These are phyloP conservation scores for Pachliopta kotzebuea DNA, from an alignment of 2,888 invertebrate species.

Conservation along the genomic window DNA sequence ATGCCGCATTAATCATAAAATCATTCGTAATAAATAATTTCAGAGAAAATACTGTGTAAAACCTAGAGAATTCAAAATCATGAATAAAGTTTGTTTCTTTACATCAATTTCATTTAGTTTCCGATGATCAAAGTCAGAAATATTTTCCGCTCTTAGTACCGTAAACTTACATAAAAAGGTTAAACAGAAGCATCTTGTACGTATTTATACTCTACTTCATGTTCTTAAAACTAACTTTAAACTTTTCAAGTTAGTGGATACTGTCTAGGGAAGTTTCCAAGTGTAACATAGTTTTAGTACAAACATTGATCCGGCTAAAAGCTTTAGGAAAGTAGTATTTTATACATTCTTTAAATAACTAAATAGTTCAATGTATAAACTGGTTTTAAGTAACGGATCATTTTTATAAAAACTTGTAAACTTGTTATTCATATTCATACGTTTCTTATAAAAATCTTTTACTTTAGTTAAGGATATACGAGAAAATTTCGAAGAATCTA, in stretches of 20 bases:
- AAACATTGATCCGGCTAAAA: conserved; percentile 35
- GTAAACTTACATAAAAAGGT: conserved; percentile 9
- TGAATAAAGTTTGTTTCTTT: too few species aligned
- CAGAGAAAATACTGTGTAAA: too few species aligned
- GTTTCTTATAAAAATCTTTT: too few species aligned
- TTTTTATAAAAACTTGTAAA: too few species aligned
- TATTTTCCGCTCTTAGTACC: neutral
- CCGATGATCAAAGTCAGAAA: neutral
- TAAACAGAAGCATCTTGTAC: conserved; percentile 1
- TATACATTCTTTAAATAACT: conserved; percentile 9
- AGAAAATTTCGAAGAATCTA: too few species aligned
- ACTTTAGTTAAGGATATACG: too few species aligned
- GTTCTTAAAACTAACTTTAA: conserved; percentile 25
- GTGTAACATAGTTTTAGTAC: conserved; percentile 31
- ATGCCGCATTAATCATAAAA: neutral
- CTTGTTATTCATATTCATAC: too few species aligned
- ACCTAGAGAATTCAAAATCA: too few species aligned
- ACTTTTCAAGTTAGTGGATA: conserved; percentile 22
- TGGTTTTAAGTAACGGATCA: too few species aligned
- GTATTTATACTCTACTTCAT: conserved; percentile 20
- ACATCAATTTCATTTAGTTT: too few species aligned
- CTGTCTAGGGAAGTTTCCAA: conserved; percentile 22
- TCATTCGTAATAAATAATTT: too few species aligned
- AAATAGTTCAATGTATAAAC: neutral
- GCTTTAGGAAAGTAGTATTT: conserved; percentile 34